phyloP scores from a whole-genome alignment of 1,140 invertebrate genomes.

The Trichonephila clavata region DNA sequence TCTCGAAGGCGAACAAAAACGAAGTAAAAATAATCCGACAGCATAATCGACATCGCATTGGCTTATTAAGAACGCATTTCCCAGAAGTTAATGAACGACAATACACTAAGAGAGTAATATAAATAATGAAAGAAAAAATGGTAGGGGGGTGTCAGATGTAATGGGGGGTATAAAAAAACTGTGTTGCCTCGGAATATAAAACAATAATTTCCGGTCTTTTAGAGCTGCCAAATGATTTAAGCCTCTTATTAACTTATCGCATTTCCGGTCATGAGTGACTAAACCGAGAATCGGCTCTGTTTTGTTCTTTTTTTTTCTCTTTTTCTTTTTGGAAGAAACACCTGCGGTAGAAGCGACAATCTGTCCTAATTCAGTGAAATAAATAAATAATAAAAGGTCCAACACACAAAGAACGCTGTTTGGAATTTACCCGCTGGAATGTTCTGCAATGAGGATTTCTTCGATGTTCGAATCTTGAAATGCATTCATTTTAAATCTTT shows the following conservation, averaged over 20 bases:
- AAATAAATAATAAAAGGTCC: not conserved
- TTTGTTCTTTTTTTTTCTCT: conserved; percentile 9
- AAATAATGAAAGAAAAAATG: not conserved
- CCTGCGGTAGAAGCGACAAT: not conserved
- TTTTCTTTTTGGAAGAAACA: not conserved
- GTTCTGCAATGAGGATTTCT: too few species aligned
- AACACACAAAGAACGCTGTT: too few species aligned
- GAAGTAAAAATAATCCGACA: conserved; percentile 21
- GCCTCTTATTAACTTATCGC: conserved; percentile 70
- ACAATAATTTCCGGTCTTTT: conserved; percentile 74
- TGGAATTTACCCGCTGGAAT: too few species aligned
- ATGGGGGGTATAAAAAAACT: not conserved
- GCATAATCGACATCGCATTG: conserved; percentile 47
- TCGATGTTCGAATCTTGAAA: too few species aligned
- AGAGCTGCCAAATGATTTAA: conserved; percentile 69
- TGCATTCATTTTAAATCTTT: too few species aligned
- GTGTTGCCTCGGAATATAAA: conserved; percentile 49
- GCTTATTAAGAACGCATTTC: conserved; percentile 66
- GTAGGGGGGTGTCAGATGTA: not conserved
- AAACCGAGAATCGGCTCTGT: not conserved
- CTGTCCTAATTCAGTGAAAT: not conserved
- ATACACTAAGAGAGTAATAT: not conserved
- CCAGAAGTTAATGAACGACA: conserved; percentile 44
- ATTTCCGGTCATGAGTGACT: conserved; percentile 64
- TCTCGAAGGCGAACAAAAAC: not conserved